These are phyloP conservation scores for Drosophila pandora DNA, from an alignment of 1,140 invertebrate species.

Conservation along the genomic window DNA sequence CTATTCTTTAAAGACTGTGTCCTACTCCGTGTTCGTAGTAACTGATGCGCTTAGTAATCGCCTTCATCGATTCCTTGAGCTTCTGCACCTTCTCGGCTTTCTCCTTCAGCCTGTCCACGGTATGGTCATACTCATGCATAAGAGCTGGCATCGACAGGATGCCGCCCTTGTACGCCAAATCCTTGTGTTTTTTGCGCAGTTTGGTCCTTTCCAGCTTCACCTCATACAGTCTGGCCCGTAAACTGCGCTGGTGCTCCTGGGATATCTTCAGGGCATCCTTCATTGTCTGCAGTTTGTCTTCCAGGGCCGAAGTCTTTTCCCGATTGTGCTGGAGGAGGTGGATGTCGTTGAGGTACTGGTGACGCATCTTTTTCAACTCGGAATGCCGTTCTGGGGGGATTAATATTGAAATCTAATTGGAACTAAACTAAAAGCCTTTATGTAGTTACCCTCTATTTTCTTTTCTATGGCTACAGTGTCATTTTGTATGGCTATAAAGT, in stretches of 20 bases:
- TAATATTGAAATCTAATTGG: background rate
- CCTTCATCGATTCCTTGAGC: conserved; percentile 35
- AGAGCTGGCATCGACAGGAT: conserved; percentile 65
- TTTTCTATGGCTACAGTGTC: conserved; percentile 51
- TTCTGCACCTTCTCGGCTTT: conserved; percentile 10
- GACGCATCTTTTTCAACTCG: conserved; percentile 48
- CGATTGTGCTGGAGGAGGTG: conserved; percentile 57
- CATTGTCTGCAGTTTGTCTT: background rate
- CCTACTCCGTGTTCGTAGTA: background rate
- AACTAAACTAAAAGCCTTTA: background rate
- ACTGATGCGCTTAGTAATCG: conserved; percentile 17
- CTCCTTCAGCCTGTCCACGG: conserved; percentile 21
- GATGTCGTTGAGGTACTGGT: conserved; percentile 40
- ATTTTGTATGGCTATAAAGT: conserved; percentile 62
- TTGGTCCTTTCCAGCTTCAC: conserved; percentile 30
- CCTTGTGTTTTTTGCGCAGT: conserved; percentile 31
- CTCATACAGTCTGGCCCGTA: conserved; percentile 18
- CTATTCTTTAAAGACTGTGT: background rate
- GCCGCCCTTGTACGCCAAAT: conserved; percentile 53
- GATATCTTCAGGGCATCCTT: rapidly evolving
- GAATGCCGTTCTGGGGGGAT: conserved; percentile 49
- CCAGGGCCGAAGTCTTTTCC: conserved; percentile 48
- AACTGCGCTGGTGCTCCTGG: background rate
- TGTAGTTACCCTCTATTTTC: conserved; percentile 70
- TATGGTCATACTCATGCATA: conserved; percentile 69